Conservation (phyloP, 2,888 invertebrate species). For the Idaea aversata region DNA sequence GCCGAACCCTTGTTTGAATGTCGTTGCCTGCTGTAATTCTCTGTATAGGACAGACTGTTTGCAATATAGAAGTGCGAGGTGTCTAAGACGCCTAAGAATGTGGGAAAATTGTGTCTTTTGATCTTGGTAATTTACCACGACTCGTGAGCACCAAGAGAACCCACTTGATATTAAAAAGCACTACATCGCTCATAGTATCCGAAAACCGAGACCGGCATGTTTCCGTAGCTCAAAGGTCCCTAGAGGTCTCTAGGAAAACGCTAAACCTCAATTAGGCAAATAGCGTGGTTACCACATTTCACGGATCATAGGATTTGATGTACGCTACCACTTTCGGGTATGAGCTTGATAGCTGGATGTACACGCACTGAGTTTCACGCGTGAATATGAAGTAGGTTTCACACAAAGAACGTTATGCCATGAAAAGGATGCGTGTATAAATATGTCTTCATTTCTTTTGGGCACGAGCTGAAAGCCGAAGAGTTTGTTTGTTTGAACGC, state of each 20-base stretch:
- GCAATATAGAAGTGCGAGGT: neutral
- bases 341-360: neutral
- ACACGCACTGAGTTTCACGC: neutral
- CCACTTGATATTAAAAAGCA: neutral
- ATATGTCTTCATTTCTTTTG: no score
- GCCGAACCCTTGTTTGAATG: no score
- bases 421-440: no score
- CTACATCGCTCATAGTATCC: neutral
- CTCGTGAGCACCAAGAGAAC: no score
- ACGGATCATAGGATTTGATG: neutral
- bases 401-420: neutral
- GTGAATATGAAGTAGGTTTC: neutral
- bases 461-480: no score
- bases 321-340: neutral
- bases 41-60: no score
- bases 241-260: neutral
- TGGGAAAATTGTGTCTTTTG: no score
- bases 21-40: no score
- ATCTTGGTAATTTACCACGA: no score
- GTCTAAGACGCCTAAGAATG: neutral
- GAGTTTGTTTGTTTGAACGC: no score
- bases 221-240: neutral
- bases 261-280: constrained; percentile 1
- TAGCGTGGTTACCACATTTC: neutral
- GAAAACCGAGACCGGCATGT: neutral